These are phyloP conservation scores for Diarsia dahlii DNA, from an alignment of 2,888 invertebrate genomes.

Conservation along the genomic window DNA sequence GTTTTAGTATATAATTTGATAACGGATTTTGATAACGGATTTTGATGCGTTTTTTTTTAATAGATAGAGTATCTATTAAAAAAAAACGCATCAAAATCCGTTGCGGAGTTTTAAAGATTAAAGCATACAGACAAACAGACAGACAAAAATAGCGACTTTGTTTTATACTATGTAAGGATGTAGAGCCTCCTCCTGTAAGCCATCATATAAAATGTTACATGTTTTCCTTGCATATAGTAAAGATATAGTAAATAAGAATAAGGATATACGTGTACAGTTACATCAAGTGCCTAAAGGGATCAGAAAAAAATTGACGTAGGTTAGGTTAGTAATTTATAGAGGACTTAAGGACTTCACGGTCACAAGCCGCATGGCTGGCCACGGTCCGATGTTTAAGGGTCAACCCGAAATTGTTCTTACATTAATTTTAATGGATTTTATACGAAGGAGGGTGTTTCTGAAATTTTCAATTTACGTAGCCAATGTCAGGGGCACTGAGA, in stretches of 20 bases:
- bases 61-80: too few relatives aligned
- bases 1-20: too few relatives aligned
- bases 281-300: constrained; percentile 23
- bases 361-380: constrained; percentile 39
- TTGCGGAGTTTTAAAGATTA: too few relatives aligned
- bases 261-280: background rate
- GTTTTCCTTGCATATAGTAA: background rate
- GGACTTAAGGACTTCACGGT: constrained; percentile 68
- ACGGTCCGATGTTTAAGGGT: constrained; percentile 16
- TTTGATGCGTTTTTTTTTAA: too few relatives aligned
- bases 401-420: constrained; percentile 43
- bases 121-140: too few relatives aligned
- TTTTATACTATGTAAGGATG: too few relatives aligned
- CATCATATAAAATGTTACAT: background rate
- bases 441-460: constrained; percentile 12
- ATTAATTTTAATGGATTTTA: constrained; percentile 44
- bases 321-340: constrained; percentile 74
- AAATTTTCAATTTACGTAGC: constrained; percentile 29
- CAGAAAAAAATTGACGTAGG: constrained; percentile 62
- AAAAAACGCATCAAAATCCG: too few relatives aligned
- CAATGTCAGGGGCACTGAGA: background rate
- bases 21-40: too few relatives aligned
- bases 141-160: too few relatives aligned
- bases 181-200: background rate
- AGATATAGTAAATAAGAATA: background rate